Evolutionary conservation across 2,113 vertebrate species (phyloP).

Genomic region (Oplegnathus fasciatus): DNA sequence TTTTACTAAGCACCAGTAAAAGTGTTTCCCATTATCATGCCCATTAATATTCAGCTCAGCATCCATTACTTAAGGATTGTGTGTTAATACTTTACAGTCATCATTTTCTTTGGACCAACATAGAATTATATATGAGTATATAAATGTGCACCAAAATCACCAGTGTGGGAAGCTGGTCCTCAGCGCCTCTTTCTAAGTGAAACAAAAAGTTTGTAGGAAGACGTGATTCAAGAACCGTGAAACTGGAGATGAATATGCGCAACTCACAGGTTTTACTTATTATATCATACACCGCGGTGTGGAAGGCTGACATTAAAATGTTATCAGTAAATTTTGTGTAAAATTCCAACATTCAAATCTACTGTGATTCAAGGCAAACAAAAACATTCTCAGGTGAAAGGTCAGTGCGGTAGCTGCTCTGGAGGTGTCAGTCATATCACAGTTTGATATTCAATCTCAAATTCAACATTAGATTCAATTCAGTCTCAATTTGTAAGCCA

Average conservation of each 20-base stretch:
- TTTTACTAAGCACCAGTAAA: neutral
- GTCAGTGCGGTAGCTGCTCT: neutral
- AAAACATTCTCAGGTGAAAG: neutral
- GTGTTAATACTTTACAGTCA: neutral
- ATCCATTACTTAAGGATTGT: neutral
- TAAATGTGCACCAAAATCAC: neutral
- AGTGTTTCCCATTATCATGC: neutral
- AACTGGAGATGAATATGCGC: neutral
- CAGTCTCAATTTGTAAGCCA: neutral
- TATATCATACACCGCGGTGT: neutral
- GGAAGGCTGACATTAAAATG: neutral
- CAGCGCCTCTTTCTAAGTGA: no score
- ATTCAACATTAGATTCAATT: neutral
- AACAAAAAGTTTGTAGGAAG: neutral
- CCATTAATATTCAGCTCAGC: neutral
- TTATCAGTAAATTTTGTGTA: no score
- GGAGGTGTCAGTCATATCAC: neutral
- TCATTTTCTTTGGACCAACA: neutral
- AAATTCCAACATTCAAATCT: neutral
- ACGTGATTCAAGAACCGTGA: neutral
- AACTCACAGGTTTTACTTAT: neutral
- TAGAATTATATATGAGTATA: neutral
- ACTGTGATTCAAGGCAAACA: neutral
- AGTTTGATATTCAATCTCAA: neutral
- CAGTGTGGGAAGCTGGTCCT: neutral